A percentile compares a stretch with the other conserved stretches of the same genome.
These are phyloP conservation scores for Merluccius polli DNA, from an alignment of 2,797 vertebrate genomes.

Conservation along the genomic window DNA sequence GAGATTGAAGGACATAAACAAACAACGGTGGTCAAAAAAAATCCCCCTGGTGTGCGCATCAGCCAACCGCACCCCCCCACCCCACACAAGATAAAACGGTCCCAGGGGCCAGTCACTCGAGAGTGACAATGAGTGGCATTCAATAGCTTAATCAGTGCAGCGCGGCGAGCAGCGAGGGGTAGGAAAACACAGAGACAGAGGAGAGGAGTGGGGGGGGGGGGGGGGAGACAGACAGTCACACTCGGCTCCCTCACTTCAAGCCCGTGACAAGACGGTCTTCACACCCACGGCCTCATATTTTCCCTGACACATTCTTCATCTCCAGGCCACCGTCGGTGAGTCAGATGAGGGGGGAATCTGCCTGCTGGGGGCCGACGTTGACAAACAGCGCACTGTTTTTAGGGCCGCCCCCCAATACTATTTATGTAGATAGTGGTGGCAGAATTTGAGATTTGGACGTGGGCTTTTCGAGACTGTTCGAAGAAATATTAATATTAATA, in stretches of 20 bases:
- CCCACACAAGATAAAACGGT: neutral
- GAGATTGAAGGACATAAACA: neutral
- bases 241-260: slow-evolving; percentile 38
- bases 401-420: no score
- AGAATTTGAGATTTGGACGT: neutral
- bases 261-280: neutral
- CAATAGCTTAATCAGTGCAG: slow-evolving; percentile 48
- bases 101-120: neutral
- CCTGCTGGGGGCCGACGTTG: neutral
- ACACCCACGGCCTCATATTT: no score
- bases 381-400: neutral
- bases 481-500: neutral
- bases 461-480: neutral
- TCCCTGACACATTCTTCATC: slow-evolving; percentile 24
- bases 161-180: slow-evolving; percentile 24
- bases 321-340: neutral
- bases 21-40: no score
- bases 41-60: neutral
- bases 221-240: slow-evolving; percentile 38
- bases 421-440: no score
- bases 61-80: neutral
- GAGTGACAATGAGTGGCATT: slow-evolving; percentile 51
- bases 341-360: no score
- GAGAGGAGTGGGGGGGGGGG: slow-evolving; percentile 17
- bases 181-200: neutral